A percentile compares a stretch with the other conserved stretches of the same genome.
phyloP scores from a whole-genome alignment of 2,797 vertebrate genomes.

The Aplochiton taeniatus region DNA sequence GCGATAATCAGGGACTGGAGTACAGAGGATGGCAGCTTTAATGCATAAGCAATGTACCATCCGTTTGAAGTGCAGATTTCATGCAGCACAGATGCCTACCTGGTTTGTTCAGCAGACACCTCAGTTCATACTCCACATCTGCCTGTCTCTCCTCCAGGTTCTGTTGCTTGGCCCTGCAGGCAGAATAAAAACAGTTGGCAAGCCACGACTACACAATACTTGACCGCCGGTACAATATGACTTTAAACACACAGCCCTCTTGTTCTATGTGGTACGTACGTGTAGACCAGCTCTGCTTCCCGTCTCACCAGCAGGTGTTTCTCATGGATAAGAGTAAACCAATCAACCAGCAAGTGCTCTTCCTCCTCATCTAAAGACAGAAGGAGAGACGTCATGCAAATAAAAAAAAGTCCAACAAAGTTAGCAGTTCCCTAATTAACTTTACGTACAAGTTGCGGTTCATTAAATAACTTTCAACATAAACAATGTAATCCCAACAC shows the following conservation, averaged over 20 bases:
- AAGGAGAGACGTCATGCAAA: conserved; percentile 3
- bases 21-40: too few relatives aligned
- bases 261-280: conserved; percentile 74
- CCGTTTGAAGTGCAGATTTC: not conserved
- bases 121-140: conserved; percentile 93
- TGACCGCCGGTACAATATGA: too few relatives aligned
- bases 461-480: too few relatives aligned
- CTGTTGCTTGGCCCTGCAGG: conserved; percentile 91
- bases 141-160: conserved; percentile 95
- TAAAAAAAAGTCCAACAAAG: not conserved
- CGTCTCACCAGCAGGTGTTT: conserved; percentile 93
- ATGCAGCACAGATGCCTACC: conserved; percentile 67
- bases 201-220: too few relatives aligned
- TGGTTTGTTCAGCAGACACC: conserved; percentile 97
- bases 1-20: too few relatives aligned
- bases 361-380: conserved; percentile 83
- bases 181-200: not conserved
- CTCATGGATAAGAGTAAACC: conserved; percentile 98
- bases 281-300: conserved; percentile 95
- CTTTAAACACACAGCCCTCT: too few relatives aligned
- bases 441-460: too few relatives aligned
- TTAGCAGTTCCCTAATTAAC: not conserved
- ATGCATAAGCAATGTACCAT: not conserved
- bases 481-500: too few relatives aligned
- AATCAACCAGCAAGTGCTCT: conserved; percentile 90